Evolutionary conservation across 2,888 invertebrate species (phyloP), one percentile per base, ranked within the genome.

Genomic region (Cylindroiulus punctatus): DNA sequence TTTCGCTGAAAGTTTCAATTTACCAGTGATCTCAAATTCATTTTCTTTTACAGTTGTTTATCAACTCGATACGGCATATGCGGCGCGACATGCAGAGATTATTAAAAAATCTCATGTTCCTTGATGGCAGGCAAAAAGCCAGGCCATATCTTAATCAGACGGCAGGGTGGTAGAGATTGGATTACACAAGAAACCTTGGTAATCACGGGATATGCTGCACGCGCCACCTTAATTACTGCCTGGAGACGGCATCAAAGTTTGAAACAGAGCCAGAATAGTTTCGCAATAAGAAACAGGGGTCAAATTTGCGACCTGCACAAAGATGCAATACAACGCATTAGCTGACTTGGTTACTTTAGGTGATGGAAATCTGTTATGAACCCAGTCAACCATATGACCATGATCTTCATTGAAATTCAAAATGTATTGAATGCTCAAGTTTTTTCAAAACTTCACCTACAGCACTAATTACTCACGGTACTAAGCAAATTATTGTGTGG

Each of bases 101-200:
- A 65, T 65, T 65, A 65, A 65, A 65, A 65, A 65, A 65, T 65
- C 65, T 65, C 65, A 65, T 65, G 65, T 65, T 65, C 5, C 65
- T 65, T 22, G 65, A 26, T 26, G 65, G 26, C 36, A 36, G 36
- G 36, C 65, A 26, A 65, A 26, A 47, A 65, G 26, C 10, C 26
- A 26, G 26, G 65, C n/a, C 22, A 65, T 22, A 22, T 22, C 65
- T 65, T 65, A 26, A 65, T 65, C 65, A 65, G 65, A 26, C 10
- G 26, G 26, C 26, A 7, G 17, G n/a, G 14, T 47, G 47, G 65
- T 65, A 0, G 22, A 65, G 65, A 65, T 65, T 65, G 65, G 22
- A 26, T 65, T 65, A 22, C 65, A 65, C 22, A 65, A 26, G 26
- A 26, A 65, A 26, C 65, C 26, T 65, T 65, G 65, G 12, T 65